Conservation (phyloP, 2,888 invertebrate genomes). For the Brachyopa scutellaris region DNA sequence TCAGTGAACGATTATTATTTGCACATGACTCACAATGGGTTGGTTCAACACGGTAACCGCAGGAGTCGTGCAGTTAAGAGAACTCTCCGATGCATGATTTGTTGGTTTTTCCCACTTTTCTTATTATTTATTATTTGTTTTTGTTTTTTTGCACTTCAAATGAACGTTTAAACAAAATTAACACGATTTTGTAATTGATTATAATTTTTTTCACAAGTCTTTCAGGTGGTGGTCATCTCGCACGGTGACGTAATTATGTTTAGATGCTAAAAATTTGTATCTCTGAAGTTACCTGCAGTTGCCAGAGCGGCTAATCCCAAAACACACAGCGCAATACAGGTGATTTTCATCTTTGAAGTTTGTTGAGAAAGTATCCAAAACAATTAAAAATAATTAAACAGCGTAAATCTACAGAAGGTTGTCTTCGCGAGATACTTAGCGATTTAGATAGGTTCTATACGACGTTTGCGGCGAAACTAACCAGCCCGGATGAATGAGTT, state of each 20-base stretch:
- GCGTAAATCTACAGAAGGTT: background rate
- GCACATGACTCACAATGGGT: slow-evolving; percentile 37
- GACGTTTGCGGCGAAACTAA: slow-evolving; percentile 63
- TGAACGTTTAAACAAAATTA: background rate
- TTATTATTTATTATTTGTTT: background rate
- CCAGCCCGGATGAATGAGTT: slow-evolving; percentile 48
- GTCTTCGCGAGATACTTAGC: slow-evolving; percentile 17
- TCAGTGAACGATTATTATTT: slow-evolving; percentile 58
- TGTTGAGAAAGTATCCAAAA: slow-evolving; percentile 20
- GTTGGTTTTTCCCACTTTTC: background rate
- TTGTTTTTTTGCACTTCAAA: slow-evolving; percentile 2
- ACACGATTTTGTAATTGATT: slow-evolving; percentile 26
- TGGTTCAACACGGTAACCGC: slow-evolving; percentile 9
- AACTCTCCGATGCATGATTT: slow-evolving; percentile 1
- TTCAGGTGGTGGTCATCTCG: slow-evolving; percentile 24
- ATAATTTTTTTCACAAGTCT: slow-evolving; percentile 32
- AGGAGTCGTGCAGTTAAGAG: slow-evolving; percentile 17
- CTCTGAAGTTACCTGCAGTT: slow-evolving; percentile 66
- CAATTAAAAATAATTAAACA: background rate
- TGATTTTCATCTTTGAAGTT: slow-evolving; percentile 59
- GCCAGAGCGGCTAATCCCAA: slow-evolving; percentile 62
- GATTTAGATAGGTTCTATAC: slow-evolving; percentile 59
- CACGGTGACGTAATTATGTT: slow-evolving; percentile 24
- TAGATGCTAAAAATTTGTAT: too few relatives aligned
- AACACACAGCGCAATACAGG: slow-evolving; percentile 50